phyloP scores from a whole-genome alignment of 2,888 invertebrate species.

The Tiphia femorata region DNA sequence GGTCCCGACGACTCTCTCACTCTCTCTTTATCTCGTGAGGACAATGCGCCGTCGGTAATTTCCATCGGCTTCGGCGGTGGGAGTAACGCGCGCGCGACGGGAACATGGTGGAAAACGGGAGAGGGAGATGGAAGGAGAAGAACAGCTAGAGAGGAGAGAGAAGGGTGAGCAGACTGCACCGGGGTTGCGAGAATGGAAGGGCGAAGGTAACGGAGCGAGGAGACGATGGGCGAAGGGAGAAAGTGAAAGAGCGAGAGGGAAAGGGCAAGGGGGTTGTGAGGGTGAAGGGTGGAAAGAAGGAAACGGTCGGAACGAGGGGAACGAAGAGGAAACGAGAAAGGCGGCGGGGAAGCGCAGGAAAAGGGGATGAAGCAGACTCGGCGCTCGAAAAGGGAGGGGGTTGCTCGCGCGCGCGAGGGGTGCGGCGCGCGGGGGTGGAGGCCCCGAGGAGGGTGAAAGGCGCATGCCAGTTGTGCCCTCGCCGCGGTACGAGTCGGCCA shows the following conservation, averaged over 20 bases:
- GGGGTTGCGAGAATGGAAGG: neutral
- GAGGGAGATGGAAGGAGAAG: neutral
- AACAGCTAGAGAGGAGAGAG: constrained; percentile 9
- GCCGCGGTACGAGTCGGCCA: constrained; percentile 57
- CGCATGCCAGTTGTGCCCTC: constrained; percentile 60
- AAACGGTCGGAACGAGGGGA: constrained; percentile 1
- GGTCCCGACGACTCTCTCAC: constrained; percentile 12
- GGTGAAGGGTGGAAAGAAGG: constrained; percentile 1
- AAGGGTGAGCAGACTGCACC: neutral
- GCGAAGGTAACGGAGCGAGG: neutral
- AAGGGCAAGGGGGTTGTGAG: constrained; percentile 7
- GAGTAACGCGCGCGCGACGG: constrained; percentile 12
- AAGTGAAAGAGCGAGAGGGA: neutral
- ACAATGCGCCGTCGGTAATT: constrained; percentile 38
- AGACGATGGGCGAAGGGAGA: constrained; percentile 1
- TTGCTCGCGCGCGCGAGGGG: neutral
- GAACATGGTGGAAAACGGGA: neutral
- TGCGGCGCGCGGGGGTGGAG: constrained; percentile 12
- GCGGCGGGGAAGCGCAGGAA: constrained; percentile 4
- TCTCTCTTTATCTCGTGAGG: too few species aligned
- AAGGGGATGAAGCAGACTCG: neutral
- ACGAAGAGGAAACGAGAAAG: constrained; percentile 8
- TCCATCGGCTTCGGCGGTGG: constrained; percentile 11
- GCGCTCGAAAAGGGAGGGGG: too few species aligned
- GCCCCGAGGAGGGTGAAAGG: constrained; percentile 40